phyloP scores from a whole-genome alignment of 1,140 invertebrate species.

The Eueides isabella region DNA sequence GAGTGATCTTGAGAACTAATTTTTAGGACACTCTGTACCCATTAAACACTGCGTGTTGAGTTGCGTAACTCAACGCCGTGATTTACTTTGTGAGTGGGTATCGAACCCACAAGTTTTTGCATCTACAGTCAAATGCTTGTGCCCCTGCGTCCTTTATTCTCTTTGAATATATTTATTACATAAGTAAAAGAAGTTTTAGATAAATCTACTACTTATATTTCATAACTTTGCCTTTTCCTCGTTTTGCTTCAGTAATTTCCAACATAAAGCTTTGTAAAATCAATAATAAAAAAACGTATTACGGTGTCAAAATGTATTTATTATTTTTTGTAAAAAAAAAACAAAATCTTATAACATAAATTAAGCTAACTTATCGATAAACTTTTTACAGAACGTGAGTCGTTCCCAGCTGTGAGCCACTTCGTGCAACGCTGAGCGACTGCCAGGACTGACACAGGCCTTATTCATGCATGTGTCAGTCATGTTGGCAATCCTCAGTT shows the following conservation, averaged over 20 bases:
- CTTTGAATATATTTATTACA: too few species aligned
- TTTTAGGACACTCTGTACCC: too few species aligned
- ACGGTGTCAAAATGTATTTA: slow-evolving; percentile 82
- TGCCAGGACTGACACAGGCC: slow-evolving; percentile 44
- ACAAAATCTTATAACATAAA: slow-evolving; percentile 70
- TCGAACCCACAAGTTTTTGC: too few species aligned
- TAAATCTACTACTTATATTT: too few species aligned
- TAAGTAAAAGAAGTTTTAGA: neutral
- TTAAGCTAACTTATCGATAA: slow-evolving; percentile 76
- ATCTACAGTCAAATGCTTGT: too few species aligned
- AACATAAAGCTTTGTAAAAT: neutral
- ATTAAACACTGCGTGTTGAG: too few species aligned
- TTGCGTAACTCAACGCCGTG: too few species aligned
- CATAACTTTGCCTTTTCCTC: neutral
- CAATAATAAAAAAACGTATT: slow-evolving; percentile 37
- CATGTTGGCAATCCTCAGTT: slow-evolving; percentile 40
- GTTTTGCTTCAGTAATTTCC: too few species aligned
- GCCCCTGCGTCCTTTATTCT: too few species aligned
- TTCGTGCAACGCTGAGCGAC: slow-evolving; percentile 50
- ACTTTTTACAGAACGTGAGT: slow-evolving; percentile 78
- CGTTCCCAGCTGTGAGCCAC: slow-evolving; percentile 68
- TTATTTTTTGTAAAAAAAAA: slow-evolving; percentile 73
- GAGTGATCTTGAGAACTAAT: too few species aligned
- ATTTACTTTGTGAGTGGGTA: too few species aligned
- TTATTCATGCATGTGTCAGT: slow-evolving; percentile 44